A percentile compares a stretch with the other conserved stretches of the same genome.
phyloP scores from a whole-genome alignment of 2,888 invertebrate genomes.

The Limnephilus rhombicus region DNA sequence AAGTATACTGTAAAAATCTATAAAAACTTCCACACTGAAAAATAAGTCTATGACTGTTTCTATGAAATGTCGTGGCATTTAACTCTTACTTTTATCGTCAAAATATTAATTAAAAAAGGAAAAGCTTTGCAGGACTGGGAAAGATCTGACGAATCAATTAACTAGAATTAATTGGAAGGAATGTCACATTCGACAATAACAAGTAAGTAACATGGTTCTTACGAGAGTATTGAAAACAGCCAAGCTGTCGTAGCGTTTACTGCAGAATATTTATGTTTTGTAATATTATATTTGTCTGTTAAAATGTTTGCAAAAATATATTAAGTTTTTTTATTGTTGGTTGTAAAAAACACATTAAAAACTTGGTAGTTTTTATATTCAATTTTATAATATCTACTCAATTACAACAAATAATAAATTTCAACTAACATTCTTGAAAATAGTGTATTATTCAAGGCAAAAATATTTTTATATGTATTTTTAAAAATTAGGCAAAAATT shows the following conservation, averaged over 20 bases:
- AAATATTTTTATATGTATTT: constrained; percentile 40
- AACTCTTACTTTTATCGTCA: not conserved
- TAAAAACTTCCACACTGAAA: too few species aligned
- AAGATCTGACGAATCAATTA: not conserved
- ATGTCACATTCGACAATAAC: constrained; percentile 33
- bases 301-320: not conserved
- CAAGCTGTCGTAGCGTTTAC: constrained; percentile 5
- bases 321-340: constrained; percentile 11
- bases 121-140: not conserved
- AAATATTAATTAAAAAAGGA: not conserved
- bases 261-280: not conserved
- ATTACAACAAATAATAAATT: constrained; percentile 23
- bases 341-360: constrained; percentile 3
- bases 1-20: too few species aligned
- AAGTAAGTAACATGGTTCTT: not conserved
- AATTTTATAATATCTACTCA: constrained; percentile 17
- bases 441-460: constrained; percentile 9
- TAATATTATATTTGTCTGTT: constrained; percentile 1
- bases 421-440: not conserved
- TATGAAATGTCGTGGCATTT: not conserved
- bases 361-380: constrained; percentile 27
- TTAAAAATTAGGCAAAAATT: constrained; percentile 15
- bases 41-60: too few species aligned
- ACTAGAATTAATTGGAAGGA: not conserved
- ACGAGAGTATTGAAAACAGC: not conserved